A percentile compares a stretch with the other conserved stretches of the same genome.
These are phyloP conservation scores for Diplolepis rosae DNA, from an alignment of 2,888 invertebrate species.

Conservation along the genomic window DNA sequence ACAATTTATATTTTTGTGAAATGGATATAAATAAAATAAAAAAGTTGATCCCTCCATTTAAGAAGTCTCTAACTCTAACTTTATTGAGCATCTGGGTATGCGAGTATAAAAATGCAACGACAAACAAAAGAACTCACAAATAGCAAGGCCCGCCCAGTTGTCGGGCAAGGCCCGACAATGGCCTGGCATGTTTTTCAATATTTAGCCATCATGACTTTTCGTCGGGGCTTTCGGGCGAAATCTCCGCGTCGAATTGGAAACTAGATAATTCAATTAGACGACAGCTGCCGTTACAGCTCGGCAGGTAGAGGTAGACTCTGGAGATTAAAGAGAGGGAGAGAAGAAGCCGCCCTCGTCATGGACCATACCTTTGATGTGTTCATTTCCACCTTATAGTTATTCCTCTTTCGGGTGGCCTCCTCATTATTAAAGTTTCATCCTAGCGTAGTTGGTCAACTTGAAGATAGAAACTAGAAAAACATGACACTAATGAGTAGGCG, in stretches of 20 bases:
- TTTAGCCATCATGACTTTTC: constrained; percentile 73
- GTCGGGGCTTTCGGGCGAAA: constrained; percentile 67
- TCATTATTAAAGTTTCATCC: constrained; percentile 27
- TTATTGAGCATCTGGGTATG: constrained; percentile 53
- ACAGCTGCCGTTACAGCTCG: constrained; percentile 64
- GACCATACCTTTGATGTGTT: constrained; percentile 54
- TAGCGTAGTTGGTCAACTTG: constrained; percentile 18
- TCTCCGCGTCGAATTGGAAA: constrained; percentile 73
- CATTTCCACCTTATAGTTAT: constrained; percentile 52
- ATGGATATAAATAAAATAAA: background rate
- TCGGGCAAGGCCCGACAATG: constrained; percentile 65
- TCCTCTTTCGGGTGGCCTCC: constrained; percentile 34
- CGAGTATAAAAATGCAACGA: constrained; percentile 53
- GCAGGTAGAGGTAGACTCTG: constrained; percentile 47
- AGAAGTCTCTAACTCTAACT: background rate
- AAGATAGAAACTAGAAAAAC: constrained; percentile 23
- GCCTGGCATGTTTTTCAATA: constrained; percentile 73
- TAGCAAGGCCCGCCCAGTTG: constrained; percentile 57
- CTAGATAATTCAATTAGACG: constrained; percentile 73
- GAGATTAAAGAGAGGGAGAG: background rate
- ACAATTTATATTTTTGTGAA: too few species aligned
- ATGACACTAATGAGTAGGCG: constrained; percentile 26
- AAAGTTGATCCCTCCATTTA: background rate
- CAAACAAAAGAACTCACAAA: constrained; percentile 61
- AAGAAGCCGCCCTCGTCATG: constrained; percentile 54